A percentile compares a stretch with the other conserved stretches of the same genome.
Evolutionary conservation across 2,888 invertebrate species (phyloP).

Genomic region (Ormyrus labotus): DNA sequence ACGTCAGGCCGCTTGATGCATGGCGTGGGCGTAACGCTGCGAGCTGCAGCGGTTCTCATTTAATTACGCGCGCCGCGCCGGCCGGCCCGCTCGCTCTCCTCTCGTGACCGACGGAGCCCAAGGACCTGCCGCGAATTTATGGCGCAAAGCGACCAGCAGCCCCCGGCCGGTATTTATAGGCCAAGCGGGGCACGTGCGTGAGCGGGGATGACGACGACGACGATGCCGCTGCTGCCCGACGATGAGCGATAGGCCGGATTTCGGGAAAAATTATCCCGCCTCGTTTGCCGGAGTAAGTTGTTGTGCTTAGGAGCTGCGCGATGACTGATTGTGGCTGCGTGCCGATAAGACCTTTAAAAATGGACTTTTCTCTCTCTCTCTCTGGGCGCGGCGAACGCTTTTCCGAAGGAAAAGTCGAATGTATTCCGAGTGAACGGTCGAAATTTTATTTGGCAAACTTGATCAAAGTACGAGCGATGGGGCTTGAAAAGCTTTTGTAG

Average conservation of each 20-base stretch:
- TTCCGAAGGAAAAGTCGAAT: no score
- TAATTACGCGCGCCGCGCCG: constrained; percentile 66
- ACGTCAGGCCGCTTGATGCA: constrained; percentile 73
- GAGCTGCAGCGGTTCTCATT: constrained; percentile 73
- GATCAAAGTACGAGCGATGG: neutral
- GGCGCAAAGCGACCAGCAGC: constrained; percentile 28
- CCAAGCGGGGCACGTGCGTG: neutral
- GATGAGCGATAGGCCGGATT: no score
- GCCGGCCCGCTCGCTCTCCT: neutral
- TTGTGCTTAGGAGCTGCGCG: no score
- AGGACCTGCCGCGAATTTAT: constrained; percentile 43
- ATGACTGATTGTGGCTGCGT: no score
- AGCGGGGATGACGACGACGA: neutral
- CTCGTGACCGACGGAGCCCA: constrained; percentile 34
- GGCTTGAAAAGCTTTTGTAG: neutral
- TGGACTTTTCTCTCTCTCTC: no score
- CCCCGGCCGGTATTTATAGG: no score
- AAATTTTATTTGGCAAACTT: no score
- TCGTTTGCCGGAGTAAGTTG: neutral
- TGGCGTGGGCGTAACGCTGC: constrained; percentile 72
- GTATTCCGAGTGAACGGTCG: no score
- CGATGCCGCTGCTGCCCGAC: neutral
- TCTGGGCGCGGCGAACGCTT: no score
- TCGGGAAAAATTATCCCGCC: neutral
- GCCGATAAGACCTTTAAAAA: no score